These are phyloP conservation scores for Neosalanx taihuensis DNA, from an alignment of 2,797 vertebrate genomes.

Conservation along the genomic window DNA sequence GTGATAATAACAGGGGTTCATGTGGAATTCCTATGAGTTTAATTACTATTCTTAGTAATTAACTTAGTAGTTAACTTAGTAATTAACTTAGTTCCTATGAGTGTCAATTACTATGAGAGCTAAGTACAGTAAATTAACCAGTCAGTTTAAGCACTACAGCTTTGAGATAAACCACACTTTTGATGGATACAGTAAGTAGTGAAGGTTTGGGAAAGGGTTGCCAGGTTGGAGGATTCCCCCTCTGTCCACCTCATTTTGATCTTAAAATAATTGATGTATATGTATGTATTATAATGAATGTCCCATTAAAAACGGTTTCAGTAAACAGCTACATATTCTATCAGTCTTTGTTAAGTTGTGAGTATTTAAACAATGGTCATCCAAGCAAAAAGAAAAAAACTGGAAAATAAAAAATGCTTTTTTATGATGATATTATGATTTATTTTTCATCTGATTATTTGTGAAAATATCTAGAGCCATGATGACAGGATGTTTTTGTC, in stretches of 20 bases:
- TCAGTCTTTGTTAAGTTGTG: background rate
- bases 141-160: constrained; percentile 15
- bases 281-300: too few species aligned
- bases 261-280: too few species aligned
- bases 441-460: background rate
- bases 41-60: too few species aligned
- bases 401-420: too few species aligned
- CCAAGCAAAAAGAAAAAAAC: background rate
- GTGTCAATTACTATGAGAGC: constrained; percentile 20
- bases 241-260: too few species aligned
- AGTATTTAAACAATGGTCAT: background rate
- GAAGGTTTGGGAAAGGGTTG: constrained; percentile 19
- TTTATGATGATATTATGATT: too few species aligned
- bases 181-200: constrained; percentile 18
- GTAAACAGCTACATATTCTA: too few species aligned
- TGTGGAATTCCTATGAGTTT: too few species aligned
- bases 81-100: too few species aligned
- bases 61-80: too few species aligned
- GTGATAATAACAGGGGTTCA: constrained; percentile 27
- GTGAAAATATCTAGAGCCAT: background rate
- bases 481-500: constrained; percentile 43
- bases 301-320: too few species aligned
- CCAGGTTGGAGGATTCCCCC: background rate
- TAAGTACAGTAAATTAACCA: background rate
- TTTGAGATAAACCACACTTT: constrained; percentile 6